Conservation (phyloP, 2,888 invertebrate genomes). For the Drosophila lacicola region DNA sequence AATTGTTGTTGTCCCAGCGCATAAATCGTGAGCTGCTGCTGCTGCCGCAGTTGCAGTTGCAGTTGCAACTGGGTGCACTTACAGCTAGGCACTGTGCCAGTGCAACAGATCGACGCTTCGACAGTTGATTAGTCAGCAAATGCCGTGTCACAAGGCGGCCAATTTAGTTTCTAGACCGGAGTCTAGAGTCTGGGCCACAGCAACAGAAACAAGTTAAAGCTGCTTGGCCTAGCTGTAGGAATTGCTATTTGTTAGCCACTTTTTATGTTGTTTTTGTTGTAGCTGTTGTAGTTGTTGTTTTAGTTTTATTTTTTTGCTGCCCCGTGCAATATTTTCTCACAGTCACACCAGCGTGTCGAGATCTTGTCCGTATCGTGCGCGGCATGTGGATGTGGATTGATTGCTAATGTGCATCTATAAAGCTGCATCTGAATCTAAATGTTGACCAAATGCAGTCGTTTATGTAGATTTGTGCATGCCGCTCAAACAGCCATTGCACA, state of each 20-base stretch:
- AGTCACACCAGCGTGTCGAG: conserved; percentile 47
- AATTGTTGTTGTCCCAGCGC: conserved; percentile 37
- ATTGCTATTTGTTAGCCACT: conserved; percentile 31
- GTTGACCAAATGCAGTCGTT: conserved; percentile 36
- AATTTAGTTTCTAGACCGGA: conserved; percentile 59
- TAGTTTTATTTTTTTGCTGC: conserved; percentile 1
- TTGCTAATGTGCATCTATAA: conserved; percentile 70
- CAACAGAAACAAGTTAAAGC: conserved; percentile 38
- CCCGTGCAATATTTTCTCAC: conserved; percentile 58
- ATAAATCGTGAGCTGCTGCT: conserved; percentile 50
- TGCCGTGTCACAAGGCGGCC: conserved; percentile 51
- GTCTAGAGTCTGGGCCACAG: conserved; percentile 32
- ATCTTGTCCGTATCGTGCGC: conserved; percentile 29
- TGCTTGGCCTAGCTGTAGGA: conserved; percentile 22
- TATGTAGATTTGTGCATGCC: conserved; percentile 44
- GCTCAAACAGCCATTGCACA: conserved; percentile 39
- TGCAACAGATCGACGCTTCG: conserved; percentile 47
- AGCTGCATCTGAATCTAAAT: conserved; percentile 51
- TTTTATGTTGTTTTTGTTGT: conserved; percentile 11
- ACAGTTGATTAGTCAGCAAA: conserved; percentile 61
- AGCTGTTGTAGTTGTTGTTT: background rate
- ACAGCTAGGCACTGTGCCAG: conserved; percentile 13
- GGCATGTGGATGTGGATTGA: conserved; percentile 68
- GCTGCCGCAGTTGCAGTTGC: conserved; percentile 37
- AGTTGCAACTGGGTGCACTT: conserved; percentile 35